Percentiles rank a stretch among this genome's conserved stretches.
phyloP scores from a whole-genome alignment of 2,888 invertebrate genomes.

The Troides aeacus region DNA sequence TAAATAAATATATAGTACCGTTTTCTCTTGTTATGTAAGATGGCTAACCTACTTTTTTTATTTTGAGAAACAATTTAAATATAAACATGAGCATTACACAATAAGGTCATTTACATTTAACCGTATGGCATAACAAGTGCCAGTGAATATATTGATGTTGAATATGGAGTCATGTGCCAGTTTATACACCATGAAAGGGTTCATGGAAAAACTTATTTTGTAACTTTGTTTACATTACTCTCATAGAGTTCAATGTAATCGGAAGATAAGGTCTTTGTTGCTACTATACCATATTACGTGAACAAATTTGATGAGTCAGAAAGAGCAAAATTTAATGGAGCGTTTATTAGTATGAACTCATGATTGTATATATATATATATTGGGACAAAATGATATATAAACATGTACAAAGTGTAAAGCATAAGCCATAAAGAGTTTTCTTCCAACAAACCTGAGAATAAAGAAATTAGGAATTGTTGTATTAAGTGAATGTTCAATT shows the following conservation, averaged over 20 bases:
- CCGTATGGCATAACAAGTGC: background rate
- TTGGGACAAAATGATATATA: too few species aligned
- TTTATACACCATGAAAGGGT: background rate
- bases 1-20: background rate
- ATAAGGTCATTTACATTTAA: constrained; percentile 9
- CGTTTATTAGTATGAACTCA: too few species aligned
- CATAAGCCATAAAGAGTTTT: too few species aligned
- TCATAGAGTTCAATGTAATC: background rate
- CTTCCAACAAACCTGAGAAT: too few species aligned
- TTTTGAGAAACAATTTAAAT: constrained; percentile 4
- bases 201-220: background rate
- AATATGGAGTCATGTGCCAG: background rate
- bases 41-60: constrained; percentile 4
- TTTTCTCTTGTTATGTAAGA: constrained; percentile 12
- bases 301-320: too few species aligned
- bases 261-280: background rate
- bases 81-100: constrained; percentile 4
- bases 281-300: background rate
- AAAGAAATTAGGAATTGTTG: too few species aligned
- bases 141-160: background rate
- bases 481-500: too few species aligned
- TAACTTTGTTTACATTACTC: too few species aligned
- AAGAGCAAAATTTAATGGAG: too few species aligned
- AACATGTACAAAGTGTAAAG: too few species aligned
- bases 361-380: too few species aligned